Percentiles rank a stretch among this genome's conserved stretches.
Evolutionary conservation across 2,113 vertebrate genomes (phyloP).

Genomic region (Gorsachius goisagi): DNA sequence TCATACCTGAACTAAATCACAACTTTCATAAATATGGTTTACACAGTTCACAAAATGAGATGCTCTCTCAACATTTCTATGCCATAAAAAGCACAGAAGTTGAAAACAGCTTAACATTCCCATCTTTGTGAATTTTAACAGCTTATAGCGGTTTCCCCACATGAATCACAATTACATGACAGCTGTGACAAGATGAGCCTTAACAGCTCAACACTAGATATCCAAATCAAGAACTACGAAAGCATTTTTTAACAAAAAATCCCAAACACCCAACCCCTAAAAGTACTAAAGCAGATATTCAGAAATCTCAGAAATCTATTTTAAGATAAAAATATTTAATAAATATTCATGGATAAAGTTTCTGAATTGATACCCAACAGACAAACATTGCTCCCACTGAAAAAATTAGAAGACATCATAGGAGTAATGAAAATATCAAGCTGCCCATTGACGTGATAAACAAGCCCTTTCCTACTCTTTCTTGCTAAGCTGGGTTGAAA

Average conservation of each 20-base stretch:
- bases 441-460: not conserved
- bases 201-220: not conserved
- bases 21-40: not conserved
- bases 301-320: not conserved
- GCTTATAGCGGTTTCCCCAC: not conserved
- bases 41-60: not conserved
- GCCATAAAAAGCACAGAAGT: not conserved
- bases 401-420: not conserved
- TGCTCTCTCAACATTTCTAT: not conserved
- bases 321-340: not conserved
- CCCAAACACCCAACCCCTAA: rapidly evolving
- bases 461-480: not conserved
- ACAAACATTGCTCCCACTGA: not conserved
- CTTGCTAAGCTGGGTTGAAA: not conserved
- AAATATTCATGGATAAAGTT: not conserved
- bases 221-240: not conserved
- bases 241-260: not conserved
- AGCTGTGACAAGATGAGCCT: not conserved
- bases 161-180: not conserved
- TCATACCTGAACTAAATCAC: not conserved
- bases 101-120: not conserved
- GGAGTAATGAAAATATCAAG: not conserved
- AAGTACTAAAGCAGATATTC: not conserved
- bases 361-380: not conserved
- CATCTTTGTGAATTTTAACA: not conserved